These are phyloP conservation scores for Alca torda DNA, from an alignment of 2,797 vertebrate genomes.

Conservation along the genomic window DNA sequence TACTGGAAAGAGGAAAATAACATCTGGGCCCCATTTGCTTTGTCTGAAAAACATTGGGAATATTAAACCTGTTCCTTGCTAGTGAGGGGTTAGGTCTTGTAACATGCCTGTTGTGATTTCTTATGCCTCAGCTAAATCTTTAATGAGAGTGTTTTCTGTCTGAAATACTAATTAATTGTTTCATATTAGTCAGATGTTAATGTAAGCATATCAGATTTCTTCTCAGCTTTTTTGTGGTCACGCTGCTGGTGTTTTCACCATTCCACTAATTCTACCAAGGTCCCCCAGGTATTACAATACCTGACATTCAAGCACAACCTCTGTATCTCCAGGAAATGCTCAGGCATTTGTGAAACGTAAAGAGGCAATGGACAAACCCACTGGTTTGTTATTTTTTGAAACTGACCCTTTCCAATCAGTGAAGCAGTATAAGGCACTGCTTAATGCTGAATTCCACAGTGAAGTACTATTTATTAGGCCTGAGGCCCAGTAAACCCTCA, in stretches of 20 bases:
- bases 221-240: neutral
- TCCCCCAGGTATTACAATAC: neutral
- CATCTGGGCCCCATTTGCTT: neutral
- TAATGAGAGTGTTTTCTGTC: neutral
- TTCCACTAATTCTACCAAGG: neutral
- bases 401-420: neutral
- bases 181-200: neutral
- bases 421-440: neutral
- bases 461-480: neutral
- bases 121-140: neutral
- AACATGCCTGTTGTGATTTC: neutral
- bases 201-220: neutral
- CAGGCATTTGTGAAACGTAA: neutral
- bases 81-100: neutral
- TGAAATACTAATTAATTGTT: conserved; percentile 26
- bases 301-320: neutral
- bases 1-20: neutral
- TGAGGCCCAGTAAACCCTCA: neutral
- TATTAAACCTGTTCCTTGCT: neutral
- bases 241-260: neutral
- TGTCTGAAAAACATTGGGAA: neutral
- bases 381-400: neutral
- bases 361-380: neutral
- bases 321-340: neutral
- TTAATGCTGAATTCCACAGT: neutral